Conservation (phyloP, 2,888 invertebrate genomes). For the Nomada fucata region DNA sequence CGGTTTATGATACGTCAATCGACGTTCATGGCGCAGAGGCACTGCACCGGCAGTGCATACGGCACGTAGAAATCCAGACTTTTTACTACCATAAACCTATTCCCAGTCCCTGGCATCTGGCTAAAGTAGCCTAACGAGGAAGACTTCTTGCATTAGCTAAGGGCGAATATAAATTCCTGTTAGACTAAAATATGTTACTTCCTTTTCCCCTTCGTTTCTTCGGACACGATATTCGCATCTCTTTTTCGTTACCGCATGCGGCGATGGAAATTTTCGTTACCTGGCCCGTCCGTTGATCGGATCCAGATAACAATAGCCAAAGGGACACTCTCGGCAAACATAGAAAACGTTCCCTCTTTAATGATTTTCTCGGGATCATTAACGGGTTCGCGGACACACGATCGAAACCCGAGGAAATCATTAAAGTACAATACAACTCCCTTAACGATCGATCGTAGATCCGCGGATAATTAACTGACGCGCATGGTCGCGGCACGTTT, state of each 20-base stretch:
- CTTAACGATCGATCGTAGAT: constrained; percentile 12
- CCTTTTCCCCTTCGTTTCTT: too few relatives aligned
- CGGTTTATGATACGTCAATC: background rate
- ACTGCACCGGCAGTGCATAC: background rate
- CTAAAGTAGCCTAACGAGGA: too few relatives aligned
- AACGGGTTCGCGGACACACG: too few relatives aligned
- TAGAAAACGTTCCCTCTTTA: too few relatives aligned
- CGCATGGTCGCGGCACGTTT: constrained; percentile 45
- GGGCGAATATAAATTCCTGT: background rate
- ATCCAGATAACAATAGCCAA: constrained; percentile 11
- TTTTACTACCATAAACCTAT: background rate
- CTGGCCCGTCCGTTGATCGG: background rate
- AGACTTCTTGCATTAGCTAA: too few relatives aligned
- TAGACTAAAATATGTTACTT: too few relatives aligned
- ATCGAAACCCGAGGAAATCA: too few relatives aligned
- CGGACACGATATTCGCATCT: background rate
- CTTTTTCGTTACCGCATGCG: constrained; percentile 8
- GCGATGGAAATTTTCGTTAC: background rate
- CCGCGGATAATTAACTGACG: constrained; percentile 14
- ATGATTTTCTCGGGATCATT: too few relatives aligned
- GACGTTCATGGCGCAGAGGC: background rate
- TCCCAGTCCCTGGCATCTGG: background rate
- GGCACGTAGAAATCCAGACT: background rate
- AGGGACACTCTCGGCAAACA: background rate
- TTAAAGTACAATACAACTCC: background rate